phyloP scores from a whole-genome alignment of 2,888 invertebrate species.

The Epinotia bilunana region DNA sequence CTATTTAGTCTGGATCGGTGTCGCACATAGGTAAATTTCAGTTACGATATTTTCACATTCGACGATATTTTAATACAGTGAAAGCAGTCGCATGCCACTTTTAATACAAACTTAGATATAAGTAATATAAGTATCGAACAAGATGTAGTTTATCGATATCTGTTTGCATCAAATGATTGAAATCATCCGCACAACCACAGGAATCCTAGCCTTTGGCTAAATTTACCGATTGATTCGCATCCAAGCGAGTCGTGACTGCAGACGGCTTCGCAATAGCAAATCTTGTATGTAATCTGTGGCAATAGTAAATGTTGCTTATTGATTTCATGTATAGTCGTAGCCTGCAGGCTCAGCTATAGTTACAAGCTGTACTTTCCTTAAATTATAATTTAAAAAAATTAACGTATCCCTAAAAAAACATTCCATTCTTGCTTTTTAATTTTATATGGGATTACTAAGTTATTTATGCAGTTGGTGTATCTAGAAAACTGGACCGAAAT shows the following conservation, averaged over 20 bases:
- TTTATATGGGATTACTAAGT: no score
- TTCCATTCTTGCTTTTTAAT: no score
- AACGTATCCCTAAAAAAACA: no score
- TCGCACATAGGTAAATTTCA: no score
- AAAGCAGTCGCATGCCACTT: no score
- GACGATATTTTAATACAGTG: no score
- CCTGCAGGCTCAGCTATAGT: neutral
- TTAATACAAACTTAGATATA: neutral
- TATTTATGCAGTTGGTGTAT: no score
- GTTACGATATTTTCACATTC: no score
- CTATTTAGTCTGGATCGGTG: no score
- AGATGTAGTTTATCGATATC: neutral
- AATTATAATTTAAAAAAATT: neutral
- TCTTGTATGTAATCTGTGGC: conserved; percentile 14
- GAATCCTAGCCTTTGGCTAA: conserved; percentile 11
- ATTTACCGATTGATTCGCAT: conserved; percentile 23
- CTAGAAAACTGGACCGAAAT: no score
- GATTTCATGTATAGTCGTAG: conserved; percentile 6
- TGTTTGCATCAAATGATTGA: conserved; percentile 13
- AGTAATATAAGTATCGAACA: neutral
- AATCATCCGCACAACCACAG: conserved; percentile 24
- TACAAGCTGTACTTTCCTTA: neutral
- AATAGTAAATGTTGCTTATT: conserved; percentile 13
- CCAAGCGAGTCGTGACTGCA: conserved; percentile 27
- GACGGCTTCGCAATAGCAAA: neutral